Conservation (phyloP, 1,140 invertebrate genomes). For the Panagrolaimus sp. region DNA sequence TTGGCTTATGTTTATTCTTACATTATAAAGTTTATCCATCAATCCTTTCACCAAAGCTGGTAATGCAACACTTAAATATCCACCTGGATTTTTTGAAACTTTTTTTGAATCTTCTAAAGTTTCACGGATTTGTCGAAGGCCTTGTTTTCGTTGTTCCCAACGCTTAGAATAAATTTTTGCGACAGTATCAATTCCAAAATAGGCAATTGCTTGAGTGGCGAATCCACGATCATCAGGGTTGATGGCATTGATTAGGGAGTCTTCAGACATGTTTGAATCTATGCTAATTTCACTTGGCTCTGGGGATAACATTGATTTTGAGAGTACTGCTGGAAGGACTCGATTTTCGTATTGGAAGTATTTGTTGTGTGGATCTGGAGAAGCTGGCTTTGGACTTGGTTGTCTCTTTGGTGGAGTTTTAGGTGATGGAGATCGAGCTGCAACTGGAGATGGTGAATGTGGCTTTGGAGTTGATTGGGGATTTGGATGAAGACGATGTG, state of each 20-base stretch:
- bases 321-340: neutral
- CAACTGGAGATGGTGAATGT: neutral
- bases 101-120: neutral
- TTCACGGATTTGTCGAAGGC: neutral
- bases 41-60: neutral
- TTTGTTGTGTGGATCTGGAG: neutral
- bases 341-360: neutral
- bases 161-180: conserved; percentile 13
- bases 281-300: neutral
- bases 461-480: neutral
- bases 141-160: conserved; percentile 10
- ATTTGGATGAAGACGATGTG: neutral
- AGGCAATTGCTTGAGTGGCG: neutral
- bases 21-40: conserved; percentile 11
- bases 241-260: neutral
- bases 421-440: neutral
- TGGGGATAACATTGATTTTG: neutral
- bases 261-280: neutral
- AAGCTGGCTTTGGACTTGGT: neutral
- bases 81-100: neutral
- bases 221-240: conserved; percentile 1
- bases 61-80: neutral
- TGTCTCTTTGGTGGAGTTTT: neutral
- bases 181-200: conserved; percentile 5
- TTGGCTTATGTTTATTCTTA: too few relatives aligned